These are phyloP conservation scores for Diadegma fenestrale DNA, from an alignment of 2,888 invertebrate species.

Conservation along the genomic window DNA sequence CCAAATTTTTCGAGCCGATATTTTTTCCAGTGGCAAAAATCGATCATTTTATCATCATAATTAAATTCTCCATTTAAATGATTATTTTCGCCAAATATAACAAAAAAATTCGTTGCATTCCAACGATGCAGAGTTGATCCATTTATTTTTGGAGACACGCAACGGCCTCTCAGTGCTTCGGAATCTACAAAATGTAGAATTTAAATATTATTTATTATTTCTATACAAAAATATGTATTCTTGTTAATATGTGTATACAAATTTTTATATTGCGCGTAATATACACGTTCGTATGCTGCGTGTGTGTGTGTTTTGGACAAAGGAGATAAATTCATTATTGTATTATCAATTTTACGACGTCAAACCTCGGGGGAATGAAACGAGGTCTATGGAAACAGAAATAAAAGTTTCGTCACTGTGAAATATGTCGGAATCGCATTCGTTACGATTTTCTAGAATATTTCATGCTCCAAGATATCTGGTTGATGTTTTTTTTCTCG, in stretches of 20 bases:
- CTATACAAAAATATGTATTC: neutral
- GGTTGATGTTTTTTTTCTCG: neutral
- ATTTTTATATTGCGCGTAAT: neutral
- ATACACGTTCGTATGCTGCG: neutral
- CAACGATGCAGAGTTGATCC: neutral
- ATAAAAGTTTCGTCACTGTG: neutral
- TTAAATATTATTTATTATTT: neutral
- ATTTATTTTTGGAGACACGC: neutral
- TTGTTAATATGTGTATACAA: conserved; percentile 8
- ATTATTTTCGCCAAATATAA: too few species aligned
- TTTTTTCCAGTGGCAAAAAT: too few species aligned
- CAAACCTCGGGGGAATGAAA: neutral
- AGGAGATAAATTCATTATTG: conserved; percentile 9
- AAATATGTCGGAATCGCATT: neutral
- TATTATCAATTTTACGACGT: conserved; percentile 24
- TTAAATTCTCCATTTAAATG: too few species aligned
- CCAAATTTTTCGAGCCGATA: too few species aligned
- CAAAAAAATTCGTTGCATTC: too few species aligned
- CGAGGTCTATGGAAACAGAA: neutral
- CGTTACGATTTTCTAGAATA: neutral
- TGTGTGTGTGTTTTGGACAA: conserved; percentile 2
- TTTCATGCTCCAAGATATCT: neutral
- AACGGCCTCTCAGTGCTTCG: neutral
- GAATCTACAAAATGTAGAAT: neutral
- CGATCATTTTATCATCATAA: too few species aligned